A percentile compares a stretch with the other conserved stretches of the same genome.
Evolutionary conservation across 2,797 vertebrate genomes (phyloP).

Genomic region (Zalophus californianus): DNA sequence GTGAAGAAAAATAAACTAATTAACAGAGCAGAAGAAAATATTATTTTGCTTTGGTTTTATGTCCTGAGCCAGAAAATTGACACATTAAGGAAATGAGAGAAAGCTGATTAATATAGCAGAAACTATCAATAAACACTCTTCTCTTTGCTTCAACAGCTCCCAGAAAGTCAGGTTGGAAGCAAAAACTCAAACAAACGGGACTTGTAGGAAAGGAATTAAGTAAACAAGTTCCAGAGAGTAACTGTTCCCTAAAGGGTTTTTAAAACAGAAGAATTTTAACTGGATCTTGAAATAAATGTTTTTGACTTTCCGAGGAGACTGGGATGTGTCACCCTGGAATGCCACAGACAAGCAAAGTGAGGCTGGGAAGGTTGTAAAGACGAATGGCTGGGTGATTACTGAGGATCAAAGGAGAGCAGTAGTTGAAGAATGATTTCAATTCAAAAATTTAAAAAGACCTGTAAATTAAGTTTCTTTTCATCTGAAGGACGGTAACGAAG

Average conservation of each 20-base stretch:
- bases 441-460: neutral
- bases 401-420: conserved; percentile 47
- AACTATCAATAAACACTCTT: neutral
- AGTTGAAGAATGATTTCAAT: conserved; percentile 55
- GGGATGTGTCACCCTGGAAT: conserved; percentile 69
- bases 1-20: neutral
- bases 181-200: neutral
- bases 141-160: neutral
- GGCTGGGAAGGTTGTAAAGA: conserved; percentile 50
- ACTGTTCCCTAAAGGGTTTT: conserved; percentile 61
- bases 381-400: conserved; percentile 22
- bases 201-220: conserved; percentile 55
- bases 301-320: conserved; percentile 3
- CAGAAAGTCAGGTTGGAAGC: conserved; percentile 6
- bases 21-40: neutral
- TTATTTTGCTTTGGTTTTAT: neutral
- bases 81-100: neutral
- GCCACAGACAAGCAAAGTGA: conserved; percentile 49
- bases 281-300: conserved; percentile 69
- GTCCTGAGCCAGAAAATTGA: neutral
- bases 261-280: conserved; percentile 74
- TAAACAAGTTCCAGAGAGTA: conserved; percentile 64
- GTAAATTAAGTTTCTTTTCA: conserved; percentile 59
- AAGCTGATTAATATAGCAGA: neutral
- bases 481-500: neutral